phyloP scores from a whole-genome alignment of 2,888 invertebrate genomes.

The Dicyrtomina minuta region DNA sequence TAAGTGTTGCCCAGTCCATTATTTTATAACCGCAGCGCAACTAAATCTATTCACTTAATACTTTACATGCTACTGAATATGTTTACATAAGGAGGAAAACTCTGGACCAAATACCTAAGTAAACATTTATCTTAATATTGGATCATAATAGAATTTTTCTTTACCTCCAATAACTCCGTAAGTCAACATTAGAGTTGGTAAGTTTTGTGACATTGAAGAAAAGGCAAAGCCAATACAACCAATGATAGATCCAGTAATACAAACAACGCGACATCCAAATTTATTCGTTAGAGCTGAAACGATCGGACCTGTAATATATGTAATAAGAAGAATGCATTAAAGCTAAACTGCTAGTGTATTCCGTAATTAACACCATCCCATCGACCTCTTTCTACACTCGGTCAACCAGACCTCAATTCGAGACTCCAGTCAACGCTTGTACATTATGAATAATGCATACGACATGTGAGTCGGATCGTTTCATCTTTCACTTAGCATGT shows the following conservation, averaged over 20 bases:
- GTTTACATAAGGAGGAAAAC: too few relatives aligned
- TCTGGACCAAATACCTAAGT: too few relatives aligned
- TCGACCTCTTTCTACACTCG: too few relatives aligned
- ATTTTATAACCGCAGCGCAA: too few relatives aligned
- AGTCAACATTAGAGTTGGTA: conserved; percentile 85
- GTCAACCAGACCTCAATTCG: neutral
- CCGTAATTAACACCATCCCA: neutral
- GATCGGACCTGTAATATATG: conserved; percentile 70
- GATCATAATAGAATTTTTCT: too few relatives aligned
- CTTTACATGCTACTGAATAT: too few relatives aligned
- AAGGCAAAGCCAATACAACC: conserved; percentile 81
- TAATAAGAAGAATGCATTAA: neutral
- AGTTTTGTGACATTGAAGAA: conserved; percentile 81
- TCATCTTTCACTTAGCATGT: neutral
- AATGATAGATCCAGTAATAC: conserved; percentile 85
- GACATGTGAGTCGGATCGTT: neutral
- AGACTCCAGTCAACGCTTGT: neutral
- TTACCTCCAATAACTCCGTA: conserved; percentile 90
- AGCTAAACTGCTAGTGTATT: neutral
- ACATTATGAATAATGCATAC: too few relatives aligned
- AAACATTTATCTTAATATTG: too few relatives aligned
- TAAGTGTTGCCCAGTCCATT: too few relatives aligned
- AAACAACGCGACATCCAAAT: conserved; percentile 82
- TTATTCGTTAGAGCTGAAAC: conserved; percentile 95
- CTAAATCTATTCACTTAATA: too few relatives aligned